Percentiles rank a stretch among this genome's conserved stretches.
Conservation (phyloP, 2,888 invertebrate genomes). For the Drosophila stalkeri region DNA sequence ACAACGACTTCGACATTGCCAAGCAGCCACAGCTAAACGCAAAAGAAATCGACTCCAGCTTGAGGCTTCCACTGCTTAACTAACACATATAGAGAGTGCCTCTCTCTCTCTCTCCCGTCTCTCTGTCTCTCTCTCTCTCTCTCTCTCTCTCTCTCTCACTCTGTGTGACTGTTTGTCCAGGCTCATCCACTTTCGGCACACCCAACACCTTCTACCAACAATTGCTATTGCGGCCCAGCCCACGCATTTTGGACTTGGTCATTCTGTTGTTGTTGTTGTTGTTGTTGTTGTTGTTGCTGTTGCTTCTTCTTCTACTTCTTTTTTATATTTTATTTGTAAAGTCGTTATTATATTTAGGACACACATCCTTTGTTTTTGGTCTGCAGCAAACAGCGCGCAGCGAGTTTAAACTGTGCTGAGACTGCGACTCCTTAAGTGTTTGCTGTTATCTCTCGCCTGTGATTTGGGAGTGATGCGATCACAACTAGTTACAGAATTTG, state of each 20-base stretch:
- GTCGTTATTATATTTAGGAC: conserved; percentile 77
- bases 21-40: conserved; percentile 27
- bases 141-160: conserved; percentile 4
- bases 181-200: conserved; percentile 17
- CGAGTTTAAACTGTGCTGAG: conserved; percentile 30
- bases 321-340: conserved; percentile 64
- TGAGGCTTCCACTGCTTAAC: conserved; percentile 45
- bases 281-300: conserved; percentile 15
- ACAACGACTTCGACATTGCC: conserved; percentile 18
- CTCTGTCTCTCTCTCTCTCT: conserved; percentile 12
- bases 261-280: too few species aligned
- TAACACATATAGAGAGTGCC: conserved; percentile 15
- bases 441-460: conserved; percentile 16
- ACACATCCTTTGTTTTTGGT: conserved; percentile 57
- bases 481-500: background rate
- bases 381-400: conserved; percentile 37
- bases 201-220: conserved; percentile 13
- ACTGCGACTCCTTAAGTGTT: conserved; percentile 29
- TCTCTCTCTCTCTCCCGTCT: background rate
- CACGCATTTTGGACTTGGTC: conserved; percentile 55
- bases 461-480: conserved; percentile 19
- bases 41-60: conserved; percentile 61
- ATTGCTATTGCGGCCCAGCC: conserved; percentile 39
- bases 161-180: conserved; percentile 26
- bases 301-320: conserved; percentile 18